phyloP scores from a whole-genome alignment of 2,888 invertebrate genomes.

The Drosophila neutralis region DNA sequence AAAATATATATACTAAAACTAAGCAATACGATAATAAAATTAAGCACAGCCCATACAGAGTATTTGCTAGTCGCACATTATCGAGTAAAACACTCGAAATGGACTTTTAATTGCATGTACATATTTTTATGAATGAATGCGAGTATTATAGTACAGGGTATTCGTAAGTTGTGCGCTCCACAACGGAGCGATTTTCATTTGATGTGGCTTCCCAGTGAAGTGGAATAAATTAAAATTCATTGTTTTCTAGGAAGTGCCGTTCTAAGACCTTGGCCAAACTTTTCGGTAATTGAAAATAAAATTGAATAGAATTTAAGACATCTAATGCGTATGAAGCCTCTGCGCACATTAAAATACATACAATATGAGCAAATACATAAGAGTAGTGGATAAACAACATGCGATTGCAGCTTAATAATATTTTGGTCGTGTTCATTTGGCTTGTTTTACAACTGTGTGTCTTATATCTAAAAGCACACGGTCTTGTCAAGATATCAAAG shows the following conservation, averaged over 20 bases:
- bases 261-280: conserved; percentile 49
- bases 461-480: neutral
- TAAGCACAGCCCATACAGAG: neutral
- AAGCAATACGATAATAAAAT: no score
- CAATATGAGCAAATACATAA: conserved; percentile 17
- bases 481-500: neutral
- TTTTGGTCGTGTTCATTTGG: neutral
- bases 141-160: neutral
- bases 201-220: conserved; percentile 40
- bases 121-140: neutral
- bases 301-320: conserved; percentile 39
- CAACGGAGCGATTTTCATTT: neutral
- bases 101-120: neutral
- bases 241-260: conserved; percentile 47
- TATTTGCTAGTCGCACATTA: neutral
- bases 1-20: neutral
- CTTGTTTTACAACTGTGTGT: neutral
- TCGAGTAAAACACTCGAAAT: neutral
- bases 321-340: conserved; percentile 7
- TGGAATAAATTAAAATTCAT: conserved; percentile 48
- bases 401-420: conserved; percentile 7
- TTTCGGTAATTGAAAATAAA: conserved; percentile 26
- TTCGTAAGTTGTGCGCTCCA: neutral
- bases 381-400: conserved; percentile 14
- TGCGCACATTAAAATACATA: conserved; percentile 7